Evolutionary conservation across 2,888 invertebrate species (phyloP).

Genomic region (Hololepta plana): DNA sequence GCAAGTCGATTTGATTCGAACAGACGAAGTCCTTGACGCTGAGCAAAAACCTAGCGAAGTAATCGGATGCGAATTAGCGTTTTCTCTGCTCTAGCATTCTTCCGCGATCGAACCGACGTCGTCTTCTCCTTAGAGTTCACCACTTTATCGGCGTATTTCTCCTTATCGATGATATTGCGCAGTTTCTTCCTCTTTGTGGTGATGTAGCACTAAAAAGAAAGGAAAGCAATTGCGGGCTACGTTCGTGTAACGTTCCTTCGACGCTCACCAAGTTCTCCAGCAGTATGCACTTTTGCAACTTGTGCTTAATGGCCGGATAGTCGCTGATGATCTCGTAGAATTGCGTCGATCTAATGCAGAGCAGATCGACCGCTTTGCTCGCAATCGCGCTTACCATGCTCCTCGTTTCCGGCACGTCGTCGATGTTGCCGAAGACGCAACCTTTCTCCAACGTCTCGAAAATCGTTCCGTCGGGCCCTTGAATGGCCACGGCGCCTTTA

Average conservation of each 20-base stretch:
- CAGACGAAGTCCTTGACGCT: conserved; percentile 7
- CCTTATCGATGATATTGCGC: no score
- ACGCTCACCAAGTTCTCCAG: conserved; percentile 10
- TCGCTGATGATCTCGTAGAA: conserved; percentile 11
- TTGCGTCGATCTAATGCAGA: conserved; percentile 9
- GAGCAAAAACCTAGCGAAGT: no score
- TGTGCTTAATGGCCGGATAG: conserved; percentile 9
- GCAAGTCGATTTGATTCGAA: conserved; percentile 6
- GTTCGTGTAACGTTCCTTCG: neutral
- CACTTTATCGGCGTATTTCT: no score
- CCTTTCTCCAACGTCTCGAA: conserved; percentile 11
- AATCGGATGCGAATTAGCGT: no score
- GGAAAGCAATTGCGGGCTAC: no score
- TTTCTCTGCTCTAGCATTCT: conserved; percentile 4
- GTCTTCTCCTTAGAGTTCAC: no score
- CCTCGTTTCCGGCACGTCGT: conserved; percentile 11
- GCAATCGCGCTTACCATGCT: conserved; percentile 12
- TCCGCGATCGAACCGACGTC: no score
- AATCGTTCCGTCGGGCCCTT: conserved; percentile 11
- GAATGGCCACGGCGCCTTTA: conserved; percentile 11
- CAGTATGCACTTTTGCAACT: conserved; percentile 9
- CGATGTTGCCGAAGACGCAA: conserved; percentile 9
- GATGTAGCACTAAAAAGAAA: no score
- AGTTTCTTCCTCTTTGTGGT: no score
- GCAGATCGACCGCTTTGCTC: conserved; percentile 9